These are phyloP conservation scores for Gnatocerus cornutus DNA, from an alignment of 2,888 invertebrate species.

Conservation along the genomic window DNA sequence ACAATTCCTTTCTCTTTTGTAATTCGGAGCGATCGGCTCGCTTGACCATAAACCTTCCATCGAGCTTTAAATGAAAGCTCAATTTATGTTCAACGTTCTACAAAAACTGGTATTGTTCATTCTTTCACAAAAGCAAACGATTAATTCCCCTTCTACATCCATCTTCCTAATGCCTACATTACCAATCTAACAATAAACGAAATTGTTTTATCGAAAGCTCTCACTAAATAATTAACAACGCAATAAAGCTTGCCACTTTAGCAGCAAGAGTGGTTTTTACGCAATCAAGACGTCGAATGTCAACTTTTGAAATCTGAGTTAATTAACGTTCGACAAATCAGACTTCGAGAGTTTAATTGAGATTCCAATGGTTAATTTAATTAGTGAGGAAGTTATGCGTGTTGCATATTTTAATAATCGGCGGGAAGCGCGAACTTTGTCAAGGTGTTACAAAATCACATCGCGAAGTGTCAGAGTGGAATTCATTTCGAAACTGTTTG, in stretches of 20 bases:
- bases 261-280: background rate
- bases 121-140: background rate
- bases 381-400: slow-evolving; percentile 2
- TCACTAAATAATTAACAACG: background rate
- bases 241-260: background rate
- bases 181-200: slow-evolving; percentile 4
- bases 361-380: slow-evolving; percentile 2
- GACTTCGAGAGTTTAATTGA: background rate
- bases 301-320: background rate
- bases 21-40: no score
- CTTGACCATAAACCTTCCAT: no score
- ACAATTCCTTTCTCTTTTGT: no score
- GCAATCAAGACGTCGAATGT: background rate
- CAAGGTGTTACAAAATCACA: background rate
- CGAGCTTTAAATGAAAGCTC: no score
- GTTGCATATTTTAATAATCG: slow-evolving; percentile 1
- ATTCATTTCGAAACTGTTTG: background rate
- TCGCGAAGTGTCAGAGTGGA: no score
- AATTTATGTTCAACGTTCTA: no score
- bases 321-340: background rate
- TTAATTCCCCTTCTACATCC: background rate
- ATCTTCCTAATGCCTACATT: background rate
- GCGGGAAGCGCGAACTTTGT: background rate
- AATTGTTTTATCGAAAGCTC: slow-evolving; percentile 2
- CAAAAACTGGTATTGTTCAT: background rate